Evolutionary conservation across 1,140 invertebrate genomes (phyloP), one percentile per base, ranked within the genome.

Genomic region (Drosophila trapezifrons): DNA sequence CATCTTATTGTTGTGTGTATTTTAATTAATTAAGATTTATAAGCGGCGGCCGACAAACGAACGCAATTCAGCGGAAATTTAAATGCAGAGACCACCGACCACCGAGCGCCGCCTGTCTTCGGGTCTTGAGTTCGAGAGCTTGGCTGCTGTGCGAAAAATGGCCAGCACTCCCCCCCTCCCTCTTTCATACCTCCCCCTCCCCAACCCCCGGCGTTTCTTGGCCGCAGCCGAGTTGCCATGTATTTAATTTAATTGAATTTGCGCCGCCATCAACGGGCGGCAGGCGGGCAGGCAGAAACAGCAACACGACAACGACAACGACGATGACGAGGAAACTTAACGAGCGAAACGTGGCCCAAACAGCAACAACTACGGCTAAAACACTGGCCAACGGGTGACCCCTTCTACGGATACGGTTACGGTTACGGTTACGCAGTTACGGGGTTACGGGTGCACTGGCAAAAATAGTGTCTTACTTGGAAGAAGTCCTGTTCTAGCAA

Each of bases 1-100:
- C 55, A 66, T 59, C 74, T 52, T 77, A 66, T 83, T 89, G 84
- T 74, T 83, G 76, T 75, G 72, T 89, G 76, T 89, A 71, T 71
- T 87, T 87, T 87, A 89, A 87, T 89, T 87, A 89, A 87, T 89
- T 87, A 87, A 87, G 84, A 87, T 87, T 87, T 87, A 89, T 87
- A 87, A 80, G 80, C 80, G 78, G 70, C 51, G 70, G 37, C 43
- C 54, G 40, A 35, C 66, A 60, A 57, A 56, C 74, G 57, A 75
- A 73, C 64, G 81, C 83, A 78, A 76, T 86, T 87, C 83, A 74
- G 84, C 83, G 80, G 84, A 87, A 87, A 89, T 89, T 89, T 83
- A 83, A 87, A 87, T 87, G 83, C 79, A 86, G 42, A 75, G 45
- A 67, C 46, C 54, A 51, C 58, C 43, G 55, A 29, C 59, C 64